Conservation (phyloP, 2,888 invertebrate species). For the Campaea margaritaria region DNA sequence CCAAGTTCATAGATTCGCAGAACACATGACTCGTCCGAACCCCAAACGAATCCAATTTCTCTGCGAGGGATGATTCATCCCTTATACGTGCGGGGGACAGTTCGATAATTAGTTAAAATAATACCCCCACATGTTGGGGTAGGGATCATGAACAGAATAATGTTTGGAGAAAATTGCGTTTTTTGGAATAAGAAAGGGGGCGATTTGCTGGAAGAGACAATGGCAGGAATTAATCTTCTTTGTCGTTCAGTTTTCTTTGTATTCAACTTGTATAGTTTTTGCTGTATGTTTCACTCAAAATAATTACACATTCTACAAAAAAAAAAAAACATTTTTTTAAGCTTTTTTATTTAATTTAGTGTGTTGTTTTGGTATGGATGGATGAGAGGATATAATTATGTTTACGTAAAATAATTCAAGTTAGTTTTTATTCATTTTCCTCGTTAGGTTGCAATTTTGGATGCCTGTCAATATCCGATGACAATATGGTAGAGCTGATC, state of each 20-base stretch:
- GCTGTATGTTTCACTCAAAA: background rate
- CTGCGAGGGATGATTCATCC: conserved; percentile 54
- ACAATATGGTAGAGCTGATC: no score
- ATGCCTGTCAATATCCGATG: no score
- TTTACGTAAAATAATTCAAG: no score
- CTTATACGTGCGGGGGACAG: conserved; percentile 49
- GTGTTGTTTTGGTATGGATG: no score
- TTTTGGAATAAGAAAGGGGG: conserved; percentile 34
- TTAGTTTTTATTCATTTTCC: no score
- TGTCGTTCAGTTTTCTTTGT: background rate
- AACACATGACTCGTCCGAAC: conserved; percentile 51
- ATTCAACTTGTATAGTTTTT: background rate
- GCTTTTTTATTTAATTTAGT: no score
- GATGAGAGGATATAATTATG: no score
- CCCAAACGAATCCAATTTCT: conserved; percentile 52
- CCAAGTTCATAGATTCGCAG: conserved; percentile 17
- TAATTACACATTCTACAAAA: no score
- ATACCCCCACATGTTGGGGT: conserved; percentile 44
- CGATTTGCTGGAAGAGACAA: background rate
- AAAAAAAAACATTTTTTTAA: no score
- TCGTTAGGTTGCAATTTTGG: no score
- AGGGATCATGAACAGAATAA: conserved; percentile 48
- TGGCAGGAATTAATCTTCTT: background rate
- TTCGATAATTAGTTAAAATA: conserved; percentile 62
- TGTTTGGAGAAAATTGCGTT: conserved; percentile 40